Percentiles rank a stretch among this genome's conserved stretches.
Evolutionary conservation across 2,113 vertebrate genomes (phyloP).

Genomic region (Charadrius vociferus): DNA sequence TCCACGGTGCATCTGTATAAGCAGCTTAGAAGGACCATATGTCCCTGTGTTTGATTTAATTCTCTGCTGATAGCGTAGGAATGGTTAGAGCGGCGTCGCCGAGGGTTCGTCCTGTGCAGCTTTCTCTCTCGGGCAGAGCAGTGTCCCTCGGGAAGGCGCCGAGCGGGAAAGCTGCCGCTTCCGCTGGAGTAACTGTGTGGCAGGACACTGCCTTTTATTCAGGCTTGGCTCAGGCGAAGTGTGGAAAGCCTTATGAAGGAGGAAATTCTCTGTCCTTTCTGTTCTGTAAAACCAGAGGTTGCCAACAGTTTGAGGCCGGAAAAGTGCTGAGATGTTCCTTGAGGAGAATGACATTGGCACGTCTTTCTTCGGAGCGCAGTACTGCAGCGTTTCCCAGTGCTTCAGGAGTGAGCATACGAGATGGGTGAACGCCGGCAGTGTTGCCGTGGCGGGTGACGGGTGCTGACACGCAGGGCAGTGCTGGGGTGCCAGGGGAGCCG

Average conservation of each 20-base stretch:
- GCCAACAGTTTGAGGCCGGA: not conserved
- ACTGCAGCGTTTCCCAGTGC: fast-evolving
- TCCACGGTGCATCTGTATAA: not conserved
- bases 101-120: too few relatives aligned
- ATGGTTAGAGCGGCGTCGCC: not conserved
- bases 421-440: fast-evolving
- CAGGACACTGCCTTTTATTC: not conserved
- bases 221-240: not conserved
- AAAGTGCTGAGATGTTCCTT: not conserved
- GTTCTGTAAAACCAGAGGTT: not conserved
- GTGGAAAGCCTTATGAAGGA: not conserved
- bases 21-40: not conserved
- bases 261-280: not conserved
- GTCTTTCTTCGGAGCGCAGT: not conserved
- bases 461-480: too few relatives aligned
- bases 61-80: not conserved
- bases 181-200: not conserved
- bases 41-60: not conserved
- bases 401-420: fast-evolving
- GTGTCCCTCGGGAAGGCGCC: not conserved
- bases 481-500: fast-evolving
- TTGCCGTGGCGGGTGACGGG: fast-evolving
- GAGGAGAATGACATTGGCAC: fast-evolving
- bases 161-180: not conserved
- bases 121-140: not conserved